Conservation (phyloP, 2,888 invertebrate genomes). For the Mellilla xanthometata region DNA sequence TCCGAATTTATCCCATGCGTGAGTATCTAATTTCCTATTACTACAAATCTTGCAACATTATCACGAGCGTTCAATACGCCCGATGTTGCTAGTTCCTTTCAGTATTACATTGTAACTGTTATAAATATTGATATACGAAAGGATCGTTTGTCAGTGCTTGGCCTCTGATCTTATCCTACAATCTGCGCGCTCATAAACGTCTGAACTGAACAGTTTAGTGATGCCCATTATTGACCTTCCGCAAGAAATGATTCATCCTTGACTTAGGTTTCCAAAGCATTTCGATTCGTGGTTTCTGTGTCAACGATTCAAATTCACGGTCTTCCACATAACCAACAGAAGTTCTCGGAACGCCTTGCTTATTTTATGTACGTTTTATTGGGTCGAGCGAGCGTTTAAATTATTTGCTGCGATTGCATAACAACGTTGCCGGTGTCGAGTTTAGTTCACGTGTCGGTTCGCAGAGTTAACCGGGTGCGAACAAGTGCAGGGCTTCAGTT, state of each 20-base stretch:
- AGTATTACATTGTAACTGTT: constrained; percentile 38
- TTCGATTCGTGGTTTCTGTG: constrained; percentile 11
- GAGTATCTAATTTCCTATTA: constrained; percentile 38
- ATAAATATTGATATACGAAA: constrained; percentile 42
- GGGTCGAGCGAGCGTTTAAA: constrained; percentile 48
- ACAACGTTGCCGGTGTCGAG: constrained; percentile 41
- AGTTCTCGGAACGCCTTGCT: constrained; percentile 32
- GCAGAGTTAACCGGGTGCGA: constrained; percentile 46
- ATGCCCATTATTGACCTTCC: constrained; percentile 18
- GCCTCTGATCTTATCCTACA: constrained; percentile 22
- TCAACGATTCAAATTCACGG: constrained; percentile 11
- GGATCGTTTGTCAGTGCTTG: constrained; percentile 24
- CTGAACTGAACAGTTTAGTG: constrained; percentile 21
- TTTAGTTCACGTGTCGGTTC: constrained; percentile 47
- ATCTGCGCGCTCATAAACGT: constrained; percentile 23
- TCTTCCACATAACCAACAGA: constrained; percentile 20
- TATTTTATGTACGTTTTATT: constrained; percentile 39
- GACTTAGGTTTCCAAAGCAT: constrained; percentile 3
- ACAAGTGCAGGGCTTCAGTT: constrained; percentile 42
- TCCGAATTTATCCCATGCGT: constrained; percentile 40
- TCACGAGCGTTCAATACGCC: constrained; percentile 31
- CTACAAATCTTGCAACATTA: constrained; percentile 26
- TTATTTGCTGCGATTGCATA: constrained; percentile 47
- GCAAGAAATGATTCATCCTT: constrained; percentile 11
- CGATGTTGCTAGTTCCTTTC: constrained; percentile 32